Evolutionary conservation across 64 coral and sea anemone species (phyloP).

Genomic region (Astreopora myriophthalma): DNA sequence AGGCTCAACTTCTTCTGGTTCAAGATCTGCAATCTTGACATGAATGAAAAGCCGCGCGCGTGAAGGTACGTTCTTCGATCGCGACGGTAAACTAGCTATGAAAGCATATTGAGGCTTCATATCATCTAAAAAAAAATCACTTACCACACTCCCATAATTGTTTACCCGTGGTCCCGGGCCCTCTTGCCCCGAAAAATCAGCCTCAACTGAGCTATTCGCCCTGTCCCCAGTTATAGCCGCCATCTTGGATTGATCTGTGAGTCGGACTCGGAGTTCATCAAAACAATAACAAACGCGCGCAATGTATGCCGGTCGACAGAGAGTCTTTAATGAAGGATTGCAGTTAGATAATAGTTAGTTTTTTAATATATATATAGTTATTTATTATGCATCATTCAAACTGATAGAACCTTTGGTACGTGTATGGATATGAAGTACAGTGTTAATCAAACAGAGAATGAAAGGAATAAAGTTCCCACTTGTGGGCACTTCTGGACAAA

Average conservation of each 20-base stretch:
- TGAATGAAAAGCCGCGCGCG: neutral
- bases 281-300: neutral
- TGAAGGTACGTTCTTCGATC: neutral
- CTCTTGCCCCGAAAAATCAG: neutral
- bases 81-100: neutral
- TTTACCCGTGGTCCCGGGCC: neutral
- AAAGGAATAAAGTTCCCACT: no score
- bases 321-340: neutral
- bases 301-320: neutral
- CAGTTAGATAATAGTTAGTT: no score
- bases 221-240: no score
- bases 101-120: neutral
- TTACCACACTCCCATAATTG: neutral
- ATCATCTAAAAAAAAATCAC: neutral
- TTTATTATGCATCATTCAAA: no score
- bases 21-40: neutral
- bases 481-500: no score
- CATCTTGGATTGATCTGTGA: no score
- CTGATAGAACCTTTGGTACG: no score
- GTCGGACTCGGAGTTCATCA: no score
- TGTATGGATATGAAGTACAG: no score
- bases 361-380: no score
- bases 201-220: no score
- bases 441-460: no score
- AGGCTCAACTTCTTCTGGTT: neutral